Base-by-base conservation (phyloP, 2,888 invertebrate genomes). In the Oscheius myriophilus region DNA sequence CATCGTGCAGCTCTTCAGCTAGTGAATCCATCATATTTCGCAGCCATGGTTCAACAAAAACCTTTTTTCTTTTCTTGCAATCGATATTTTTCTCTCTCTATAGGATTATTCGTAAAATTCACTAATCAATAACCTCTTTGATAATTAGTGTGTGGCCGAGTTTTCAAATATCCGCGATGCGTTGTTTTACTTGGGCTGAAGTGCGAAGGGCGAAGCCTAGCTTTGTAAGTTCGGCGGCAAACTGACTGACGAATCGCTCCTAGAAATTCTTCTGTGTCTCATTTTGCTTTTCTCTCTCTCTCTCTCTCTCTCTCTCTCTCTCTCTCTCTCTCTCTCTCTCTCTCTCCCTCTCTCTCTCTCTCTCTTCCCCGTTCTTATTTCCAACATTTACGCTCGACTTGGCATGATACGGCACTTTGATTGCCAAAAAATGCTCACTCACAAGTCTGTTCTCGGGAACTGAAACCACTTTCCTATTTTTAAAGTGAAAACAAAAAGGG, bases 91-190 rank as follows among this genome's bases (percentile, higher is more conserved):
- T 61, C 11, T 33, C 46, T 26, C 23, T 26, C 46, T n/a, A n/a
- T 61, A 25, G n/a, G 26, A 52, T 23, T 18, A 6, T 25, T 54
- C n/a, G n/a, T n/a, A n/a, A n/a, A n/a, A n/a, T n/a, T n/a, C n/a
- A n/a, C n/a, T n/a, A n/a, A n/a, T n/a, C n/a, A n/a, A n/a, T n/a
- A 12, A 61, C 61, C 61, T 61, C 61, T 61, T 49, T 61, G 1
- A 33, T 61, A n/a, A 61, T 46, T 12, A 61, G 61, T 46, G 46
- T 61, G 39, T 61, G 61, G 14, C 46, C 61, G n/a, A 61, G 39
- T 49, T 61, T 61, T 2, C 61, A 23, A 18, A 61, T 46, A 25
- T 61, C 61, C 18, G 61, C 61, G 11, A 61, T 61, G n/a, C 61
- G 12, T 39, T 61, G 61, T 39, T 61, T 61, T 7, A 61, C 61